Percentiles rank a stretch among this genome's conserved stretches.
These are phyloP conservation scores for Colletes gigas DNA, from an alignment of 1,140 invertebrate species.

Conservation along the genomic window DNA sequence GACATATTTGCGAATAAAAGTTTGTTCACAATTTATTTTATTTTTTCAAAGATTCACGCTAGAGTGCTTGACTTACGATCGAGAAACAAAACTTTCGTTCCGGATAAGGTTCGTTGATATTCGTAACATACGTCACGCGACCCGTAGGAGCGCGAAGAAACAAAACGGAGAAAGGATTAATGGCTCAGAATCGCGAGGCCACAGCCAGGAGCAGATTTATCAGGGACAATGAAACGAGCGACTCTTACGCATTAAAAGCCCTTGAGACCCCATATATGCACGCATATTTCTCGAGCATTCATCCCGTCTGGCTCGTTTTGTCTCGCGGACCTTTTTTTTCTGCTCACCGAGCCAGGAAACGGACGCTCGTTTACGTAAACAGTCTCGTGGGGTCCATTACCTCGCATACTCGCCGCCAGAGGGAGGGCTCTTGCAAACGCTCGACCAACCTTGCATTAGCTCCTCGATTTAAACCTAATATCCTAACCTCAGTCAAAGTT, in stretches of 20 bases:
- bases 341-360: conserved; percentile 15
- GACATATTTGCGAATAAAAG: no score
- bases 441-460: no score
- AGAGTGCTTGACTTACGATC: not conserved
- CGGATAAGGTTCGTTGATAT: no score
- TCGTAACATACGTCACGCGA: not conserved
- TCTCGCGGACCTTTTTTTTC: not conserved
- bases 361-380: not conserved
- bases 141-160: not conserved
- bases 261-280: conserved; percentile 48
- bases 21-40: no score
- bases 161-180: conserved; percentile 5
- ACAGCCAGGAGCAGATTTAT: conserved; percentile 42
- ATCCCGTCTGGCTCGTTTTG: conserved; percentile 39
- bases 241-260: conserved; percentile 57
- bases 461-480: no score
- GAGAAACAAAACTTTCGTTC: no score
- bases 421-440: no score
- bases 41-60: no score
- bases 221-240: conserved; percentile 49
- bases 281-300: conserved; percentile 35
- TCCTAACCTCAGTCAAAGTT: no score
- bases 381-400: not conserved
- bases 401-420: no score
- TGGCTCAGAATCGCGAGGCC: conserved; percentile 43